Base-by-base conservation (phyloP, 2,888 invertebrate genomes). In the Achlya flavicornis region DNA sequence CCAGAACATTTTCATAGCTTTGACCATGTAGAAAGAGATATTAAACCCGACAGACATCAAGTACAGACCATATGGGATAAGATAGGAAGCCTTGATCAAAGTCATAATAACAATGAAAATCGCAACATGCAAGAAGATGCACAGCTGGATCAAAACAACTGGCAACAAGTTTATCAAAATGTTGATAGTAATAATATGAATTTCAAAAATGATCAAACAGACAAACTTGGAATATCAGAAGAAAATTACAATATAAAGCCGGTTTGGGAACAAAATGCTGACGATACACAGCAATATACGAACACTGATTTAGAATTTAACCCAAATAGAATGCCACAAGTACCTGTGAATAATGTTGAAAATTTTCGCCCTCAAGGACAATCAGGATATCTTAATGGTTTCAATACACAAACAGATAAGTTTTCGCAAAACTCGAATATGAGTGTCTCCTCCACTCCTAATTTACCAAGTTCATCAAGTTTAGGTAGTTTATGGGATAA, bases 401-500 rank as follows among this genome's bases (percentile, higher is more conserved):
- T 53, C n/a, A 53, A 53, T 53, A 10, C 16, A 0, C 53, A 16
- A 53, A 53, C 19, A 53, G 53, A 19, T 48, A 5, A 7, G 5
- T 48, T 5, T 16, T 7, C 48, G 7, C 11, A 48, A 48, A 48
- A 48, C 1, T 10, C 48, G 7, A 48, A 7, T 14, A 7, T 14
- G 7, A 16, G 16, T 48, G 14, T 14, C 10, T 16, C 3, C 6
- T 14, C 48, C 1, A 19, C 53, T 19, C 7, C 19, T 19, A 19
- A 19, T 10, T 41, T 64, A 63, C 38, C 68, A 59, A 63, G 62
- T 57, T 58, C 68, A 33, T 66, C 68, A 8, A 66, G 73, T 26
- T 63, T 84, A 66, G 66, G 62, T n/a, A 73, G 68, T 63, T 66
- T 84, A 38, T 84, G 83, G 83, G 62, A 73, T 65, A 77, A 80